These are phyloP conservation scores for Actenoides hombroni DNA, from an alignment of 2,113 vertebrate genomes.

Conservation along the genomic window DNA sequence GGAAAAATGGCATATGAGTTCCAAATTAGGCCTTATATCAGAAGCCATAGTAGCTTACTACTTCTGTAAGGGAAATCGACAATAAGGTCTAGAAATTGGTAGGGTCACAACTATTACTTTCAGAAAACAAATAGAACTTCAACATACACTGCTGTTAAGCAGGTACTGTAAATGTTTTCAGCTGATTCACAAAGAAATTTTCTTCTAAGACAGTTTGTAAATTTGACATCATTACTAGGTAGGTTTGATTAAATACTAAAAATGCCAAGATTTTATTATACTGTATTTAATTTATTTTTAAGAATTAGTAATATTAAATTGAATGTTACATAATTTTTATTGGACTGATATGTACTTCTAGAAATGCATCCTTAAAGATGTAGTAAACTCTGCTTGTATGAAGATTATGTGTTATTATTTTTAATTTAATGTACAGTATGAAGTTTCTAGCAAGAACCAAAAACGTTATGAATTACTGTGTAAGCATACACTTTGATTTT, in stretches of 20 bases:
- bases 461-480: not conserved
- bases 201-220: not conserved
- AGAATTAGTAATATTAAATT: not conserved
- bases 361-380: not conserved
- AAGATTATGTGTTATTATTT: not conserved
- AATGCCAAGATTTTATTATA: not conserved
- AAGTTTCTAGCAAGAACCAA: not conserved
- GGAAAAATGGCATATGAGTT: not conserved
- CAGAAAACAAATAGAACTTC: not conserved
- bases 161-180: not conserved
- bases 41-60: not conserved
- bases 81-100: not conserved
- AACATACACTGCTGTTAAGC: accelerated
- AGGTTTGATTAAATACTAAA: not conserved
- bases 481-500: not conserved
- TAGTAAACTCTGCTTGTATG: not conserved
- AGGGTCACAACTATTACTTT: not conserved
- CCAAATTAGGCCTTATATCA: not conserved
- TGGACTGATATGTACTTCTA: not conserved
- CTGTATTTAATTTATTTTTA: not conserved
- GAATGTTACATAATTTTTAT: not conserved
- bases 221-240: not conserved
- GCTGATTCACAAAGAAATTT: not conserved
- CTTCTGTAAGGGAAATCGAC: not conserved
- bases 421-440: not conserved